Evolutionary conservation across 30 jellyfish, hydroid and myxozoan genomes (phyloP).

Genomic region (Chrysaora quinquecirrha): DNA sequence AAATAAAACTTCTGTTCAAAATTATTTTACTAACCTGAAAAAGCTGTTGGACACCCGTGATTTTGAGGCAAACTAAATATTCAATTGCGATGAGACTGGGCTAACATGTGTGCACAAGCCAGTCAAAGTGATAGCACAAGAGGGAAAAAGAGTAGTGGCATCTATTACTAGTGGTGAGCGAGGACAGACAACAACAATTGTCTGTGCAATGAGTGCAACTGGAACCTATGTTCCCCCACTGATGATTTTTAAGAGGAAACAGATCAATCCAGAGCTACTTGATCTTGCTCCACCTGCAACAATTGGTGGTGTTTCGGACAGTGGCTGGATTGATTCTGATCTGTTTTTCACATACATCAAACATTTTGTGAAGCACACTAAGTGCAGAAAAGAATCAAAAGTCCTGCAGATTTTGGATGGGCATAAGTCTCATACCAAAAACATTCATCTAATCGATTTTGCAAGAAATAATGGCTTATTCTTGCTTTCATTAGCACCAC

Average conservation of each 20-base stretch:
- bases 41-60: conserved; percentile 11
- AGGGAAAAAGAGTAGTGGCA: conserved; percentile 37
- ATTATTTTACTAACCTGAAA: conserved; percentile 15
- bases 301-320: neutral
- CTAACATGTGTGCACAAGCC: conserved; percentile 56
- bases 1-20: neutral
- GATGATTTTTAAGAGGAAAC: conserved; percentile 52
- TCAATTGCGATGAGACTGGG: conserved; percentile 61
- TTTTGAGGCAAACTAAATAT: conserved; percentile 55
- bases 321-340: neutral
- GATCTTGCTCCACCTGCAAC: conserved; percentile 49
- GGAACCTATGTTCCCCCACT: conserved; percentile 46
- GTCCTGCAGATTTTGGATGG: conserved; percentile 7
- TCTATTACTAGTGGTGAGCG: conserved; percentile 65
- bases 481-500: conserved; percentile 62
- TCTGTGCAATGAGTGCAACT: neutral
- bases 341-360: neutral
- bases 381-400: neutral
- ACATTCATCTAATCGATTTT: conserved; percentile 34
- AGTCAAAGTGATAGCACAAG: conserved; percentile 36
- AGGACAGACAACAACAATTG: conserved; percentile 42
- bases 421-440: conserved; percentile 41
- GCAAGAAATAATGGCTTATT: conserved; percentile 45
- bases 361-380: neutral
- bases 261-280: conserved; percentile 28